Evolutionary conservation across 2,113 vertebrate genomes (phyloP).

Genomic region (Emydocephalus ijimae): DNA sequence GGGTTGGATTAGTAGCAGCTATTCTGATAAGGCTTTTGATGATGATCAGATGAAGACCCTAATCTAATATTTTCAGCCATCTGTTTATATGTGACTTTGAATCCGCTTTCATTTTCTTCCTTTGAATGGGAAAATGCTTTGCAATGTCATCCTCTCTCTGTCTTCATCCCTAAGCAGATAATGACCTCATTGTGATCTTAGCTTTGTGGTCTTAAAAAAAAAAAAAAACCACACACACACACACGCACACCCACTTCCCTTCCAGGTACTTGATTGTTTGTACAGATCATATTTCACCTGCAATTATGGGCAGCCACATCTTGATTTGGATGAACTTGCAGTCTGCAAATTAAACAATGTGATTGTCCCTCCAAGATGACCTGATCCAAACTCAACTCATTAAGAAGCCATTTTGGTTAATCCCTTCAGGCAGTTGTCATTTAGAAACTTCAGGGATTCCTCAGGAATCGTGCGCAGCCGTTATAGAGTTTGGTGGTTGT

Average conservation of each 20-base stretch:
- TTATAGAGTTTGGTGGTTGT: neutral
- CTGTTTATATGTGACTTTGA: neutral
- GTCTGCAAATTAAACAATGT: neutral
- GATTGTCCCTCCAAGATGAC: neutral
- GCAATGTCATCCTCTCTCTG: neutral
- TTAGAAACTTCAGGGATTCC: neutral
- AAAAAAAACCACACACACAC: too few relatives aligned
- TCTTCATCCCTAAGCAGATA: neutral
- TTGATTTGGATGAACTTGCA: neutral
- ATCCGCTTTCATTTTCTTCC: neutral
- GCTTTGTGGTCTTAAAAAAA: neutral
- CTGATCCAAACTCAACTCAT: neutral
- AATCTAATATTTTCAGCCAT: neutral
- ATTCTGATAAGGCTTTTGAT: neutral
- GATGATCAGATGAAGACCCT: neutral
- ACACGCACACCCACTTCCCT: neutral
- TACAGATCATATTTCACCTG: neutral
- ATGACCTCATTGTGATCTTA: neutral
- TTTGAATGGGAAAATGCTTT: neutral
- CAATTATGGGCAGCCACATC: neutral
- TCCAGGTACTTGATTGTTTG: neutral
- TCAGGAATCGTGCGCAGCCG: neutral
- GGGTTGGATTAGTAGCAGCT: neutral
- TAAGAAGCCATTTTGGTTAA: neutral
- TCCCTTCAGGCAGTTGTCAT: neutral